Conservation (phyloP, 2,113 vertebrate species). For the Gobio gobio region DNA sequence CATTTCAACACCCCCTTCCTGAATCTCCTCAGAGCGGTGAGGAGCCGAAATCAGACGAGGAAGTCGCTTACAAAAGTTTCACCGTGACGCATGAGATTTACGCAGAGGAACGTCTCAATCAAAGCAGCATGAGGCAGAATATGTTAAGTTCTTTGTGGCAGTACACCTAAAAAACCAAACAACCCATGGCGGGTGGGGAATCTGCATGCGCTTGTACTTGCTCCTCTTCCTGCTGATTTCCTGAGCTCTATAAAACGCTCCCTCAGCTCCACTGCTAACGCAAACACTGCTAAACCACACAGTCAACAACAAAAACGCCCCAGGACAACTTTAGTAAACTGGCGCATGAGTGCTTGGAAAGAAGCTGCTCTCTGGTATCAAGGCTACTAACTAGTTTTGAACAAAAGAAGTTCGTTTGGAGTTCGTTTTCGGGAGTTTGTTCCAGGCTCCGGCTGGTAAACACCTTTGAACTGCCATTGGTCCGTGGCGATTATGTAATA, state of each 20-base stretch:
- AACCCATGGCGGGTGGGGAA: not conserved
- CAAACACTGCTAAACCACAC: constrained; percentile 28
- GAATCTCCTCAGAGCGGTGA: not conserved
- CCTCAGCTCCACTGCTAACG: not conserved
- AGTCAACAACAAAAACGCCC: constrained; percentile 14
- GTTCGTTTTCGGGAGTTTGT: too few relatives aligned
- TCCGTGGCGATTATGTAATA: too few relatives aligned
- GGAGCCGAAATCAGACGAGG: not conserved
- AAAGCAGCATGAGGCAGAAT: constrained; percentile 31
- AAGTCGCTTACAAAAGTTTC: constrained; percentile 27
- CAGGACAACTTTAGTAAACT: constrained; percentile 7
- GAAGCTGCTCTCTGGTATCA: not conserved
- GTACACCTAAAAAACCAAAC: not conserved
- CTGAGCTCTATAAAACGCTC: not conserved
- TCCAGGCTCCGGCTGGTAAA: too few relatives aligned
- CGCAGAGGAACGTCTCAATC: constrained; percentile 39
- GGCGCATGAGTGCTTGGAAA: not conserved
- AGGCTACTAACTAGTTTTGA: too few relatives aligned
- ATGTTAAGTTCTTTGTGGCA: constrained; percentile 11
- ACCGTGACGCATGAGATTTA: constrained; percentile 34
- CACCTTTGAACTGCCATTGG: too few relatives aligned
- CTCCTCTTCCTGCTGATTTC: not conserved
- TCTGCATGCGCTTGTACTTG: constrained; percentile 7
- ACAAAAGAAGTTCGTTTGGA: too few relatives aligned
- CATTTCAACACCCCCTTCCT: not conserved